Percentiles rank a stretch among this genome's conserved stretches.
These are phyloP conservation scores for Dufourea novaeangliae DNA, from an alignment of 1,140 invertebrate species.

Conservation along the genomic window DNA sequence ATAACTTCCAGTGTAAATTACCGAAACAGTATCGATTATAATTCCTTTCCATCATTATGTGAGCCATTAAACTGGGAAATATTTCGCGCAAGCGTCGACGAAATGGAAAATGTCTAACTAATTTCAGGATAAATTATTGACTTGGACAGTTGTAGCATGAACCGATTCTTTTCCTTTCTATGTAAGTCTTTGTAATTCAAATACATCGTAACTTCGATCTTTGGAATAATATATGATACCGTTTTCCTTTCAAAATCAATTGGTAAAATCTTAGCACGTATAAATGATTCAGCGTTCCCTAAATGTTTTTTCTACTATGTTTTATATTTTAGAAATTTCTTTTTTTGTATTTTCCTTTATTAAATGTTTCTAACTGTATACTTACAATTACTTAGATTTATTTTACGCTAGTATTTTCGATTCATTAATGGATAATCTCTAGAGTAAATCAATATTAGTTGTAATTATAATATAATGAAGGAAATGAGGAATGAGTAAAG, in stretches of 20 bases:
- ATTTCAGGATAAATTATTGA: neutral
- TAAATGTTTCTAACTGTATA: too few relatives aligned
- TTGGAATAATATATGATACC: conserved; percentile 20
- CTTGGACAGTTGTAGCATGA: neutral
- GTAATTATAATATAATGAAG: too few relatives aligned
- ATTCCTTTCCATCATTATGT: conserved; percentile 12
- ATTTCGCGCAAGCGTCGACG: neutral
- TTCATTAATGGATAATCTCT: too few relatives aligned
- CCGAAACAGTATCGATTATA: neutral
- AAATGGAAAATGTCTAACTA: neutral
- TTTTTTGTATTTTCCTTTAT: too few relatives aligned
- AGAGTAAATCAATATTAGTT: too few relatives aligned
- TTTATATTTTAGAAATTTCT: neutral
- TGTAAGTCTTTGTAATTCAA: conserved; percentile 16
- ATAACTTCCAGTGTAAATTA: conserved; percentile 52
- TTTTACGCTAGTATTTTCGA: too few relatives aligned
- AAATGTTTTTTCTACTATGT: neutral
- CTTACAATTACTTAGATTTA: too few relatives aligned
- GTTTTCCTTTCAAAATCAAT: conserved; percentile 27
- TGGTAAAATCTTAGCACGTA: neutral
- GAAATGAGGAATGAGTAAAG: too few relatives aligned
- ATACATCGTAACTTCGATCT: neutral
- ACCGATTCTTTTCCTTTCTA: conserved; percentile 24
- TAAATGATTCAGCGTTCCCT: conserved; percentile 10
- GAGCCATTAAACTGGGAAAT: neutral